Conservation (phyloP, 2,888 invertebrate species). For the Leptopilina drosophilae region DNA sequence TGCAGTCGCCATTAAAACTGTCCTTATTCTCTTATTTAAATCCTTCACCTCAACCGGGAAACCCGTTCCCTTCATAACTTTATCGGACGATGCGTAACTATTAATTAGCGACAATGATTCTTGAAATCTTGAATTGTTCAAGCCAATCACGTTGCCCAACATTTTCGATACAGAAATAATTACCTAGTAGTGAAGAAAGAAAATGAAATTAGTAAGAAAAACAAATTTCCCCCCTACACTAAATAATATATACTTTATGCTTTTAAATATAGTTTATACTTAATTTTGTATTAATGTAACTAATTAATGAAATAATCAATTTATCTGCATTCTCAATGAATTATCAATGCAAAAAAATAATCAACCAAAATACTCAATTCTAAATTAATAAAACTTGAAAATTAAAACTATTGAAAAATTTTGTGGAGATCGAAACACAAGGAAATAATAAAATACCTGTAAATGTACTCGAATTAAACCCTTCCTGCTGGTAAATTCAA, state of each 20-base stretch:
- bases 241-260: too few species aligned
- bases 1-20: conserved; percentile 95
- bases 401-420: too few species aligned
- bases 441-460: conserved; percentile 79
- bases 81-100: conserved; percentile 94
- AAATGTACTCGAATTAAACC: conserved; percentile 93
- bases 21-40: conserved; percentile 93
- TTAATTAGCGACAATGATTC: conserved; percentile 95
- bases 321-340: too few species aligned
- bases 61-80: conserved; percentile 95
- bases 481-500: conserved; percentile 90
- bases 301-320: too few species aligned
- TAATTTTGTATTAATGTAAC: too few species aligned
- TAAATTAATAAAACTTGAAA: too few species aligned
- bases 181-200: conserved; percentile 79
- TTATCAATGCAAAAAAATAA: too few species aligned
- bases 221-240: background rate
- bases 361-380: too few species aligned
- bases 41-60: conserved; percentile 95
- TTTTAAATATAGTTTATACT: too few species aligned
- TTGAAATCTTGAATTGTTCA: conserved; percentile 96
- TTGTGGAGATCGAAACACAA: too few species aligned
- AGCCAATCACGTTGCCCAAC: conserved; percentile 91
- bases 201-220: background rate
- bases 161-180: conserved; percentile 97